Conservation (phyloP, 1,140 invertebrate species). For the Aphaenogaster rudis region DNA sequence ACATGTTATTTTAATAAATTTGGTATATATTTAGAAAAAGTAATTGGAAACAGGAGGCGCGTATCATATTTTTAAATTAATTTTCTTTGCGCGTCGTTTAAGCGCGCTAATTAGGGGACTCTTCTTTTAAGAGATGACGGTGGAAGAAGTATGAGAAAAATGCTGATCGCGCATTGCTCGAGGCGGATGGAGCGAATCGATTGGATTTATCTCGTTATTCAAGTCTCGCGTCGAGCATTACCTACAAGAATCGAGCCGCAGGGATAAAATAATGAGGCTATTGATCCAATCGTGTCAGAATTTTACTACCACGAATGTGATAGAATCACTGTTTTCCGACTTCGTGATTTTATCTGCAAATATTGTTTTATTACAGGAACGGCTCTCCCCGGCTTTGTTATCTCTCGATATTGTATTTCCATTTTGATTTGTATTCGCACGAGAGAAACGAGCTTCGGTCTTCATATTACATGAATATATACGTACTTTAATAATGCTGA, state of each 20-base stretch:
- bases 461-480: background rate
- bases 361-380: slow-evolving; percentile 44
- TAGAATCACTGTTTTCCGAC: slow-evolving; percentile 38
- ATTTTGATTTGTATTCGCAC: background rate
- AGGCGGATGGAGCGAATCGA: slow-evolving; percentile 37
- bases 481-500: slow-evolving; percentile 5
- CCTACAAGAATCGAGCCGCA: slow-evolving; percentile 44
- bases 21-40: background rate
- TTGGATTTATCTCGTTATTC: slow-evolving; percentile 61
- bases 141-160: slow-evolving; percentile 47
- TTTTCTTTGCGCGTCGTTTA: background rate
- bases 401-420: slow-evolving; percentile 31
- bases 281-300: slow-evolving; percentile 62
- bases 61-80: background rate
- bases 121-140: background rate
- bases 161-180: slow-evolving; percentile 49
- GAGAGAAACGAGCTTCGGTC: background rate
- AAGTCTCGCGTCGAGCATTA: slow-evolving; percentile 48
- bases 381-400: slow-evolving; percentile 1
- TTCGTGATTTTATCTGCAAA: slow-evolving; percentile 47
- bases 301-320: slow-evolving; percentile 30
- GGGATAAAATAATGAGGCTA: slow-evolving; percentile 59
- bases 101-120: slow-evolving; percentile 41
- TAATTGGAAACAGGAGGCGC: background rate
- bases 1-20: slow-evolving; percentile 8